phyloP scores from a whole-genome alignment of 2,888 invertebrate species.

The Ectobius pallidus region DNA sequence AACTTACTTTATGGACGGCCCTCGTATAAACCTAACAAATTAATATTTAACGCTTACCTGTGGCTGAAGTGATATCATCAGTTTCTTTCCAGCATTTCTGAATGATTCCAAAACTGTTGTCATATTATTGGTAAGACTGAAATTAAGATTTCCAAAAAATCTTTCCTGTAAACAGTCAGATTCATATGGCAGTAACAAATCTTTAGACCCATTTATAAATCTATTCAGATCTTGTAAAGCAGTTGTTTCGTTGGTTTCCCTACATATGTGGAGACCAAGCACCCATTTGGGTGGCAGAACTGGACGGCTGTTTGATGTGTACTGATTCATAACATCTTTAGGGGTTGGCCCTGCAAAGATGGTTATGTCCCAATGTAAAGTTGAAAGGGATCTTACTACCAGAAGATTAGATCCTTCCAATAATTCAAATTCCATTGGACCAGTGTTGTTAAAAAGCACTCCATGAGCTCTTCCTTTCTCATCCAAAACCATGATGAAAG shows the following conservation, averaged over 20 bases:
- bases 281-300: constrained; percentile 54
- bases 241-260: constrained; percentile 49
- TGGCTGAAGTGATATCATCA: constrained; percentile 52
- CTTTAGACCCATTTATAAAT: constrained; percentile 42
- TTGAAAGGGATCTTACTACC: constrained; percentile 62
- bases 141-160: constrained; percentile 45
- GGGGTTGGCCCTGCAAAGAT: constrained; percentile 61
- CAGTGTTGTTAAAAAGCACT: constrained; percentile 58
- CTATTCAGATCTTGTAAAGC: constrained; percentile 48
- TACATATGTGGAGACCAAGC: constrained; percentile 57
- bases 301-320: constrained; percentile 44
- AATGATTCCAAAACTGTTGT: constrained; percentile 36
- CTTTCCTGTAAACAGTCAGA: constrained; percentile 58
- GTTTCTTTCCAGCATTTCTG: constrained; percentile 39
- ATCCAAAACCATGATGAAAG: constrained; percentile 51
- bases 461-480: constrained; percentile 62
- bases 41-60: constrained; percentile 49
- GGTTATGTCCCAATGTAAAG: constrained; percentile 56
- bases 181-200: constrained; percentile 49
- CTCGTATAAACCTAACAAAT: no score
- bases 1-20: no score
- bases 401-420: constrained; percentile 59
- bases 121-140: constrained; percentile 35
- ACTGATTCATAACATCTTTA: constrained; percentile 55
- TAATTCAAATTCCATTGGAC: constrained; percentile 63